phyloP scores from a whole-genome alignment of 2,113 vertebrate genomes.

The Ctenomys sociabilis region DNA sequence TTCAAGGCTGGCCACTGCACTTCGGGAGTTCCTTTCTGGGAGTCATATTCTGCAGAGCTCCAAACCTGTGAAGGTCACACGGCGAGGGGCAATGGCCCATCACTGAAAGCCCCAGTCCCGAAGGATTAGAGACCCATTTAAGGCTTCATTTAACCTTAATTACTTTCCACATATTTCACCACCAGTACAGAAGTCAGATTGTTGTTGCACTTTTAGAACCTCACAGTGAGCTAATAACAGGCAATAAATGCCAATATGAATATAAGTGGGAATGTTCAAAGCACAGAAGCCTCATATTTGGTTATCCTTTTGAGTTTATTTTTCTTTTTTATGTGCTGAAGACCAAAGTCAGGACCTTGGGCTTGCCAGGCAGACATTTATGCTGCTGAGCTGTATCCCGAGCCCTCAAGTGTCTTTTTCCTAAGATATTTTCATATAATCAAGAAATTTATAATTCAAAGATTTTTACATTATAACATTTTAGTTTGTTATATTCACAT shows the following conservation, averaged over 20 bases:
- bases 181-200: neutral
- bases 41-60: neutral
- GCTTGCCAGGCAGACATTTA: too few relatives aligned
- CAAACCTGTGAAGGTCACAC: neutral
- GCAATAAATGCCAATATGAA: neutral
- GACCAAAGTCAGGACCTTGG: too few relatives aligned
- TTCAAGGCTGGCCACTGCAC: neutral
- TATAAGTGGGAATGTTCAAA: neutral
- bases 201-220: neutral
- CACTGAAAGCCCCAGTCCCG: neutral
- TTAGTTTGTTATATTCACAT: neutral
- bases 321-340: neutral
- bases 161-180: neutral
- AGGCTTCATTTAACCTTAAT: neutral
- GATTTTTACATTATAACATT: neutral
- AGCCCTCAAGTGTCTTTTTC: neutral
- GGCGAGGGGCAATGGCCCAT: neutral
- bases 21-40: accelerated
- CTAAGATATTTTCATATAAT: neutral
- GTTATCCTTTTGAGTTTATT: neutral
- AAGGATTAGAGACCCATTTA: too few relatives aligned
- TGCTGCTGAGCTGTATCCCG: too few relatives aligned
- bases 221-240: neutral
- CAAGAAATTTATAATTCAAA: neutral
- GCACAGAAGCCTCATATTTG: neutral